A percentile compares a stretch with the other conserved stretches of the same genome.
Evolutionary conservation across 2,888 invertebrate species (phyloP).

Genomic region (Drosophila lacicola): DNA sequence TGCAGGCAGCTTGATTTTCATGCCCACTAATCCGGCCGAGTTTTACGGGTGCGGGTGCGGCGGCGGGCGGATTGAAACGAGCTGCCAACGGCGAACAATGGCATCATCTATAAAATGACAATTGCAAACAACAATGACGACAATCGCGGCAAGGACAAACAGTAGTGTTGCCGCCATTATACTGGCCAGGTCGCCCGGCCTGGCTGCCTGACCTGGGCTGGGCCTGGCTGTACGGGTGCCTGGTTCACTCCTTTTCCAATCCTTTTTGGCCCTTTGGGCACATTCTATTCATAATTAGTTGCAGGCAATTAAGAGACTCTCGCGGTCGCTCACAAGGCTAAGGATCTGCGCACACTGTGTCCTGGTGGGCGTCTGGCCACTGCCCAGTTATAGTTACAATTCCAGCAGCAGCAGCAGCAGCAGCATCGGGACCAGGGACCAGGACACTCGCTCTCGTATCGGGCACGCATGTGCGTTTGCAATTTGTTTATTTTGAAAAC

Average conservation of each 20-base stretch:
- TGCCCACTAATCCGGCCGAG: constrained; percentile 79
- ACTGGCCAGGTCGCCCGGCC: not conserved
- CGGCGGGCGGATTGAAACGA: constrained; percentile 30
- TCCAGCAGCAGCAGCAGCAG: not conserved
- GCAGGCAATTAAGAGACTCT: constrained; percentile 74
- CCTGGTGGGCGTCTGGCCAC: constrained; percentile 25
- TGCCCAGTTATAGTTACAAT: not conserved
- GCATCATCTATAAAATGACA: constrained; percentile 82
- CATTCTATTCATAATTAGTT: constrained; percentile 78
- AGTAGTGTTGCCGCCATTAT: constrained; percentile 61
- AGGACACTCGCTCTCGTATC: constrained; percentile 7
- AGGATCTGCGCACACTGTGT: not conserved
- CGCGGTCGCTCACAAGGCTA: constrained; percentile 70
- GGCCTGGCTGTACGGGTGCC: not conserved
- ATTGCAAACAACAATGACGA: constrained; percentile 83
- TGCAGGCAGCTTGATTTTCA: constrained; percentile 55
- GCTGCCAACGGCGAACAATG: constrained; percentile 61
- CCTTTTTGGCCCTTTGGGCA: constrained; percentile 23
- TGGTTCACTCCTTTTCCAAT: constrained; percentile 66
- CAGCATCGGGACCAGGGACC: constrained; percentile 6
- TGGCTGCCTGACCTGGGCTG: too few relatives aligned
- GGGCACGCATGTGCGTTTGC: constrained; percentile 50
- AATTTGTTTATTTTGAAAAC: constrained; percentile 82
- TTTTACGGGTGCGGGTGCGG: constrained; percentile 67
- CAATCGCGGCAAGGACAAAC: constrained; percentile 81